Conservation (phyloP, 92 coral and sea anemone species). For the Anthopleura xanthogrammica region DNA sequence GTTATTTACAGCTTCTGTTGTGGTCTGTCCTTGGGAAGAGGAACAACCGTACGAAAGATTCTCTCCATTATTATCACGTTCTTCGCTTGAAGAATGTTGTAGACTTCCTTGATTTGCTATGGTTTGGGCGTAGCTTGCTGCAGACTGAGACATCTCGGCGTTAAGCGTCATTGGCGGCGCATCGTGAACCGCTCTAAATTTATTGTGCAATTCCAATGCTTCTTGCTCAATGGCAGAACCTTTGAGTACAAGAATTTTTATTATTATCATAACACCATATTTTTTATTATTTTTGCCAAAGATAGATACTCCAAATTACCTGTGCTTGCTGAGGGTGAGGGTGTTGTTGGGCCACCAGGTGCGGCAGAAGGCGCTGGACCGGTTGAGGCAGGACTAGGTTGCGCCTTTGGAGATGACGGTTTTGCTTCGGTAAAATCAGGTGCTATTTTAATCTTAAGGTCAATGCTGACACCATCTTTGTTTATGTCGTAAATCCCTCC, state of each 20-base stretch:
- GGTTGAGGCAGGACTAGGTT: background rate
- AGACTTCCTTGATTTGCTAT: slow-evolving; percentile 14
- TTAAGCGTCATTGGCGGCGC: slow-evolving; percentile 62
- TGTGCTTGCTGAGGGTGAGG: background rate
- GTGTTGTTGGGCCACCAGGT: slow-evolving; percentile 16
- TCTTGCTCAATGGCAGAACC: slow-evolving; percentile 18
- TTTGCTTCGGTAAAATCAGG: background rate
- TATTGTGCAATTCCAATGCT: slow-evolving; percentile 50
- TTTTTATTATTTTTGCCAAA: background rate
- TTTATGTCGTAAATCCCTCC: slow-evolving; percentile 69
- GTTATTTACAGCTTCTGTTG: slow-evolving; percentile 25
- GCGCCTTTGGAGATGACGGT: background rate
- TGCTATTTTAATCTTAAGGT: slow-evolving; percentile 55
- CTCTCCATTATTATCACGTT: slow-evolving; percentile 22
- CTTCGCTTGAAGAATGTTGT: background rate
- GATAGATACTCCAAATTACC: background rate
- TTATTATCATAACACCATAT: too few species aligned
- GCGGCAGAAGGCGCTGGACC: background rate
- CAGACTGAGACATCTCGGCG: slow-evolving; percentile 62
- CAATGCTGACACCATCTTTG: slow-evolving; percentile 59
- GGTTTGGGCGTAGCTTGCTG: slow-evolving; percentile 54
- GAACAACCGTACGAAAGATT: slow-evolving; percentile 33
- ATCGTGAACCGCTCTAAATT: slow-evolving; percentile 62
- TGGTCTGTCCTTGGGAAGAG: slow-evolving; percentile 12
- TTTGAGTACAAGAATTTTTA: background rate